Evolutionary conservation across 2,113 vertebrate genomes (phyloP), one percentile per base, ranked within the genome.

Genomic region (Nipponia nippon): DNA sequence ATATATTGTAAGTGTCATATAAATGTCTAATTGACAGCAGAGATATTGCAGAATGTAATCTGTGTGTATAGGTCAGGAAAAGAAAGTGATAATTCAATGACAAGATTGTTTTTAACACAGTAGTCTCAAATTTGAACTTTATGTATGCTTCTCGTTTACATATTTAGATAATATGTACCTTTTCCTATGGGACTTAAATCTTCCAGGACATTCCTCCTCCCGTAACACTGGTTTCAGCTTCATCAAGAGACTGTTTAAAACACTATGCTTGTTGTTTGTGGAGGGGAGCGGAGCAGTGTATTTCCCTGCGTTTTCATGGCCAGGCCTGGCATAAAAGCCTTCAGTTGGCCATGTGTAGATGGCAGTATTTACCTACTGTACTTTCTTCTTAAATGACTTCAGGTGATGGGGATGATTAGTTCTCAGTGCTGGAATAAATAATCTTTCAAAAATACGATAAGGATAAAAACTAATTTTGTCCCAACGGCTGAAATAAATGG

Each of bases 341-440:
- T 55, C 89, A 30, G 69, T 3, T 89, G 90, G 81, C 73, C 87
- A 32, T 91, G 93, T 94, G 94, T 96, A 97, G 96, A 36, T 97
- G 97, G 97, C 96, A 97, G 96, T 91, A 96, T 94, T 95, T 97
- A 96, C 96, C 91, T 97, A 18, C 87, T 2, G 4, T 85, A 17
- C 67, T 81, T 42, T 23, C 34, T 42, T 80, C 83, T 55, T 30
- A 89, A 58, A 6, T 69, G 29, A 11, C 38, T 75, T 32, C 53
- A 81, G 79, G 89, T 47, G 13, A 21, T 65, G 59, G 34, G 25
- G 9, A 22, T 36, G 32, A 55, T 53, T 13, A 4, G 26, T 67
- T 78, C 71, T 53, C 79, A 55, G 22, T 8, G 53, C 56, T 76
- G 61, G n/a, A 21, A 61, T 82, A 83, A 86, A 27, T 5, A 19